Evolutionary conservation across 2,888 invertebrate species (phyloP), one percentile per base, ranked within the genome.

Genomic region (Leptura quadrifasciata): DNA sequence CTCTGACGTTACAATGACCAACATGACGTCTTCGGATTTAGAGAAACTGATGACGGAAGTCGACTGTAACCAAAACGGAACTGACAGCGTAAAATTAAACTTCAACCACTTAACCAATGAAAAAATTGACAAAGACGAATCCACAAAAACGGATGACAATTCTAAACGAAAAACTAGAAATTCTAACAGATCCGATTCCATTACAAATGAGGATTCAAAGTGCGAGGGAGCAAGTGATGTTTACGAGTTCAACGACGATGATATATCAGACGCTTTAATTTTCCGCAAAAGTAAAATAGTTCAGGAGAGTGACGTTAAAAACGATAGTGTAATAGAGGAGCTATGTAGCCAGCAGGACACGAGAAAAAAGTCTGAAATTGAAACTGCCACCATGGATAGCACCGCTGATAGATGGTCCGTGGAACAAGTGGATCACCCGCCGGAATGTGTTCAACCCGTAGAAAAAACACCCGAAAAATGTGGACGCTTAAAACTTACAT

Each of bases 401-500:
- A 90, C 84, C 88, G n/a, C 84, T 77, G 91, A 90, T 75, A 68
- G 47, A 58, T 76, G 77, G 74, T 24, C 57, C 35, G 31, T 47
- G 52, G 71, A 55, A 71, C 21, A 55, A 20, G 55, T 69, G 63
- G 77, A 74, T 61, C 73, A 68, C 18, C 75, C 82, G 80, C 81
- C 82, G 17, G 77, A 80, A 73, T 82, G 83, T 83, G 83, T 82
- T 83, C 84, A 82, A 75, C 74, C 31, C 67, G 79, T 75, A 70
- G 85, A 76, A 84, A 88, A 81, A 83, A 85, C 84, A n/a, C 84
- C 86, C 15, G 84, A 83, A 64, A 88, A 88, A 70, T 84, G 86
- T 70, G 87, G 88, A 12, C 91, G 94, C 5, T 88, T 96, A 69
- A 96, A 96, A 86, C 88, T 97, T 77, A 96, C 96, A 6, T 89